These are phyloP conservation scores for Tadarida brasiliensis DNA, from an alignment of 2,797 vertebrate species.

Conservation along the genomic window DNA sequence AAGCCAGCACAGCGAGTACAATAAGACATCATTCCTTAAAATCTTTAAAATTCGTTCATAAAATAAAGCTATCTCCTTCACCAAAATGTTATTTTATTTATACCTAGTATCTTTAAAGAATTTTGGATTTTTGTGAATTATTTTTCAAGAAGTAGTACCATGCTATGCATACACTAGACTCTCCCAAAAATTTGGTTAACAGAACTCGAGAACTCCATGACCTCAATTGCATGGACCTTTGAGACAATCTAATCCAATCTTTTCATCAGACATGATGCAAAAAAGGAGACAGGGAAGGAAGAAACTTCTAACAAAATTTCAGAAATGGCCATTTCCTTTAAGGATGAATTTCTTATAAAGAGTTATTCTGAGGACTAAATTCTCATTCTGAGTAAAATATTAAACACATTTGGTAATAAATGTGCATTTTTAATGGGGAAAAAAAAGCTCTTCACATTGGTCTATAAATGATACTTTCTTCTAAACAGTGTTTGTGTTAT, in stretches of 20 bases:
- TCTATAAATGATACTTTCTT: neutral
- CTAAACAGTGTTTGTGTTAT: neutral
- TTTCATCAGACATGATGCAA: neutral
- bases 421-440: neutral
- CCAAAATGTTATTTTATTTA: conserved; percentile 35
- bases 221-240: neutral
- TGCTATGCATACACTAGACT: neutral
- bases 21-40: neutral
- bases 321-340: neutral
- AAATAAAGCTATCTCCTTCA: conserved; percentile 40
- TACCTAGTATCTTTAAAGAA: neutral
- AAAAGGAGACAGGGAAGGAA: neutral
- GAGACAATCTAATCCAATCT: neutral
- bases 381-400: neutral
- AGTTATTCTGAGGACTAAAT: neutral
- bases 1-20: neutral
- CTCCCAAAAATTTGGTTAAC: neutral
- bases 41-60: conserved; percentile 28
- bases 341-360: neutral
- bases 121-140: neutral
- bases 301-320: neutral
- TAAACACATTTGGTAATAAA: neutral
- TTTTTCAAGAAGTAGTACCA: neutral
- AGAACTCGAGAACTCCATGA: neutral
- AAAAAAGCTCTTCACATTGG: neutral